Evolutionary conservation across 2,113 vertebrate genomes (phyloP), one percentile per base, ranked within the genome.

Genomic region (Microtus oregoni): DNA sequence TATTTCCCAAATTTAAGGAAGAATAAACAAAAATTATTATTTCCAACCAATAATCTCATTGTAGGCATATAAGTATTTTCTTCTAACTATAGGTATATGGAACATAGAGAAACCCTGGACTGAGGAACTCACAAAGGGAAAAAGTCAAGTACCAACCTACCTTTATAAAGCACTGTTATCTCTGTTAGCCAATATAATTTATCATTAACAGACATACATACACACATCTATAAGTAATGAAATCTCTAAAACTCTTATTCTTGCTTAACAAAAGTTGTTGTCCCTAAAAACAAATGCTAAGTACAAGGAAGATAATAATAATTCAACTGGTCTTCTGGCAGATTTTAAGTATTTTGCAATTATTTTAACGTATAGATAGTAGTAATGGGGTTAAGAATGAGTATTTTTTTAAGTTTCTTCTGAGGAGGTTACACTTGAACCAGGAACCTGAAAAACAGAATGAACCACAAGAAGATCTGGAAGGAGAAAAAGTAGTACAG

Each of bases 1-100:
- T 30, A 92, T 85, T 94, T 89, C 9, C 92, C 93, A 87, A 91
- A 83, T 90, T 95, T 96, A 94, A 88, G 5, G 7, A 93, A 97
- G 44, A 93, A 87, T 77, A 7, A 94, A 94, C 13, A 95, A 96
- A 94, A 68, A 5, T 41, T 58, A 24, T 92, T 94, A 94, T 90
- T 97, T 81, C 65, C 52, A 86, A 95, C 6, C 70, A 95, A 92
- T 22, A 97, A 93, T 85, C 85, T n/a, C 38, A 87, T 87, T 92
- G 90, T 94, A 63, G 79, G 5, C 61, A 68, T n/a, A 7, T 44
- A 89, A 32, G 22, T 41, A 78, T 97, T 89, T 95, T 35, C 28
- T 90, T 94, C 14, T 75, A 93, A 95, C 38, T 76, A 65, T 7
- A 86, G 7, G 35, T 65, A 93, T 11, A 85, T 8, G 3, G 5